Evolutionary conservation across 2,888 invertebrate genomes (phyloP).

Genomic region (Amphipyra tragopoginis): DNA sequence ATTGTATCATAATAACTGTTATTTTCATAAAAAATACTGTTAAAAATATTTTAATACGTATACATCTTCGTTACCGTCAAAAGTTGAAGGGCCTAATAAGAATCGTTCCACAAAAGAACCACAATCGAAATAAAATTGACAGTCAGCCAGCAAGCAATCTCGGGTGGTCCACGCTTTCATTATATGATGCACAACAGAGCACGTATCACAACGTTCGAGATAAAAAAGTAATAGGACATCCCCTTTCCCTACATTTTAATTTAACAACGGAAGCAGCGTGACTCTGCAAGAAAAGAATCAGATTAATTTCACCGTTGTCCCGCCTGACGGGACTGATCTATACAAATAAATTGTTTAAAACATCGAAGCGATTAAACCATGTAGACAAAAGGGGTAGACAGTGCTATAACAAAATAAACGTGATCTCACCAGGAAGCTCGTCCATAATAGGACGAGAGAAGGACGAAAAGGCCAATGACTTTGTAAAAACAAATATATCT

Average conservation of each 20-base stretch:
- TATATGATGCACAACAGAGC: conserved; percentile 61
- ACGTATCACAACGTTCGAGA: conserved; percentile 65
- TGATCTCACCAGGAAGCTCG: conserved; percentile 81
- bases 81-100: conserved; percentile 39
- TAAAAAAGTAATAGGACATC: conserved; percentile 77
- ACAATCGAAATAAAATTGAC: conserved; percentile 64
- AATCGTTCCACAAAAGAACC: conserved; percentile 35
- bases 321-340: conserved; percentile 66
- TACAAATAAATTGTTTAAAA: conserved; percentile 79
- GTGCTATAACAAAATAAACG: conserved; percentile 73
- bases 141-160: conserved; percentile 65
- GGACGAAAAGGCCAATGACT: conserved; percentile 70
- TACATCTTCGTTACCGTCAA: conserved; percentile 24
- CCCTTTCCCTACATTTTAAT: conserved; percentile 81
- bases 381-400: conserved; percentile 75
- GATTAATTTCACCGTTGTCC: conserved; percentile 82
- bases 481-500: conserved; percentile 70
- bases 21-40: background rate
- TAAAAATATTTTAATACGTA: conserved; percentile 7
- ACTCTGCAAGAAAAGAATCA: conserved; percentile 83
- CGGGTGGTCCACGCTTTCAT: conserved; percentile 72
- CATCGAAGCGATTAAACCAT: conserved; percentile 66
- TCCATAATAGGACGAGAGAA: conserved; percentile 74
- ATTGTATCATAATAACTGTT: background rate
- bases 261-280: conserved; percentile 87